A percentile compares a stretch with the other conserved stretches of the same genome.
Conservation (phyloP, 2,797 vertebrate genomes). For the Coregonus sp. region DNA sequence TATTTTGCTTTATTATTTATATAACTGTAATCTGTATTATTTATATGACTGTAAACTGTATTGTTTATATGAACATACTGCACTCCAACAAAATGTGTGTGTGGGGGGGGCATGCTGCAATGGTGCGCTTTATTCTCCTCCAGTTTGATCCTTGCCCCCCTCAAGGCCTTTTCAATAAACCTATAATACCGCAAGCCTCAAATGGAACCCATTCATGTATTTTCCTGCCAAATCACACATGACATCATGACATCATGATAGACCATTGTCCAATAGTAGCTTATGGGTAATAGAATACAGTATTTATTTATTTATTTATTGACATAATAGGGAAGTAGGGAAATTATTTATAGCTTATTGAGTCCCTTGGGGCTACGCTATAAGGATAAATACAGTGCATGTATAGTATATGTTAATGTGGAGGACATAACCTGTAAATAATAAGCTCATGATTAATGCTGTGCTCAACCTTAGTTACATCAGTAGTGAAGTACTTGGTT, state of each 20-base stretch:
- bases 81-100: slow-evolving; percentile 35
- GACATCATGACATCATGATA: slow-evolving; percentile 19
- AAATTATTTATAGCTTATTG: background rate
- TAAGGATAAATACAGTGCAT: background rate
- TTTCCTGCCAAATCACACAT: slow-evolving; percentile 25
- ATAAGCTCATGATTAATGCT: background rate
- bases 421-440: background rate
- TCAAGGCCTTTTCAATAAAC: slow-evolving; percentile 38
- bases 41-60: too few relatives aligned
- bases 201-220: slow-evolving; percentile 17
- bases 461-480: background rate
- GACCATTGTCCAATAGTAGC: slow-evolving; percentile 15
- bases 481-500: background rate
- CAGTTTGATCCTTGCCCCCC: slow-evolving; percentile 63
- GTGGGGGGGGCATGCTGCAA: slow-evolving; percentile 65
- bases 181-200: slow-evolving; percentile 29
- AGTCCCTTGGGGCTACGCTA: background rate
- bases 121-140: slow-evolving; percentile 67
- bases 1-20: too few relatives aligned
- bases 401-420: background rate
- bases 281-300: slow-evolving; percentile 33
- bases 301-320: slow-evolving; percentile 17
- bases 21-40: too few relatives aligned
- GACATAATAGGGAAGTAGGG: background rate
- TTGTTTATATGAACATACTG: background rate